These are phyloP conservation scores for Mus pahari DNA, from an alignment of 2,113 vertebrate species.

Conservation along the genomic window DNA sequence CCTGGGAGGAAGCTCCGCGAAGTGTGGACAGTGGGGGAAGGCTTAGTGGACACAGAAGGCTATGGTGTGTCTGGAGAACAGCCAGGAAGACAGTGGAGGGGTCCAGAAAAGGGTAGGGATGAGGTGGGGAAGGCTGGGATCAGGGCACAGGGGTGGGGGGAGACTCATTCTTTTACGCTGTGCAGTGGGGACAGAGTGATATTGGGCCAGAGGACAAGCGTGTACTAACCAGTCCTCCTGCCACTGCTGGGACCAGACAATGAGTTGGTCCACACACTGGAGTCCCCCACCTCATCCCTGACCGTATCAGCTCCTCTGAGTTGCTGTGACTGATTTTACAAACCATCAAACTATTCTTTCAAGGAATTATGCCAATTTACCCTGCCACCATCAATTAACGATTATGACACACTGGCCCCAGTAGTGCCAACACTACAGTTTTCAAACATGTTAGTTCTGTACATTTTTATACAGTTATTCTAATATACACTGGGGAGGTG, in stretches of 20 bases:
- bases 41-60: neutral
- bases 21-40: neutral
- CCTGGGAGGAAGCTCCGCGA: fast-evolving
- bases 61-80: neutral
- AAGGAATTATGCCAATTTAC: neutral
- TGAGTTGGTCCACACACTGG: fast-evolving
- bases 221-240: fast-evolving
- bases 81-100: neutral
- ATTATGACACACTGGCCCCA: neutral
- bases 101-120: neutral
- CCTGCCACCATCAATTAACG: neutral
- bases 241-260: fast-evolving
- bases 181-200: fast-evolving
- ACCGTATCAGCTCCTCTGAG: neutral
- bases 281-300: neutral
- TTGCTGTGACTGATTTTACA: neutral
- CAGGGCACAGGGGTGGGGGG: neutral
- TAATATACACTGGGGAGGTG: fast-evolving
- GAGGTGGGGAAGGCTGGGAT: neutral
- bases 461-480: neutral
- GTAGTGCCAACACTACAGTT: no score
- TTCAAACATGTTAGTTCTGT: neutral
- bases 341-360: neutral
- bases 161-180: neutral
- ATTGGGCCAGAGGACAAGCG: fast-evolving